A percentile compares a stretch with the other conserved stretches of the same genome.
Conservation (phyloP, 2,797 vertebrate genomes). For the Cyprinodon diabolis region DNA sequence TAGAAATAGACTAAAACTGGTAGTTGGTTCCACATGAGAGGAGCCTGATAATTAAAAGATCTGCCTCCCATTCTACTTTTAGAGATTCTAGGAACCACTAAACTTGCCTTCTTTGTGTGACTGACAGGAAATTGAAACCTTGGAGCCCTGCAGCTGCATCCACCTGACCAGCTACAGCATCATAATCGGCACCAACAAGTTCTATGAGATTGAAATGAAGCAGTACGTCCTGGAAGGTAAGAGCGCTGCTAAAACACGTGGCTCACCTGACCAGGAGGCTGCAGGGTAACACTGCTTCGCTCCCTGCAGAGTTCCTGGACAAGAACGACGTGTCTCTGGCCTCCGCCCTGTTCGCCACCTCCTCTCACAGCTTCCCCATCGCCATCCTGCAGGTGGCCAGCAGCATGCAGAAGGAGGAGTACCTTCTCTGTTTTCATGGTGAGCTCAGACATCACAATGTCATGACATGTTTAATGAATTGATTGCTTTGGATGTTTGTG, state of each 20-base stretch:
- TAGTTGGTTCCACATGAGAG: too few species aligned
- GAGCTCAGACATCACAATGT: constrained; percentile 6
- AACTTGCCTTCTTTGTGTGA: not conserved
- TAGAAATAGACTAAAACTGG: too few species aligned
- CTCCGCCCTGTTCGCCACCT: constrained; percentile 92
- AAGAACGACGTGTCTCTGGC: constrained; percentile 96
- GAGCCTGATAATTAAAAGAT: too few species aligned
- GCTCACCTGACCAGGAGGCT: not conserved
- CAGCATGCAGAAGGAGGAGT: constrained; percentile 93
- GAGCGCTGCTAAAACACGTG: not conserved
- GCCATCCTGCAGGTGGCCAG: constrained; percentile 95
- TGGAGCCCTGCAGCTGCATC: constrained; percentile 98
- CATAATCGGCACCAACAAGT: constrained; percentile 98
- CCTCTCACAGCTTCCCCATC: constrained; percentile 96
- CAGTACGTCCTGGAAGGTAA: constrained; percentile 96
- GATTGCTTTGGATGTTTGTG: not conserved
- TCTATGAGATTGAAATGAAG: constrained; percentile 99
- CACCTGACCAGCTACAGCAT: constrained; percentile 97
- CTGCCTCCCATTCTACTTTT: too few species aligned
- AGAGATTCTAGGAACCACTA: too few species aligned
- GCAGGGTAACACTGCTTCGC: not conserved
- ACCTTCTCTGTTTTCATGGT: constrained; percentile 98
- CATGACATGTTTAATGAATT: not conserved
- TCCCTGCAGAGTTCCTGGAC: constrained; percentile 91
- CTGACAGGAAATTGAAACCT: constrained; percentile 95